phyloP scores from a whole-genome alignment of 1,140 invertebrate genomes.

The Euwallacea similis region DNA sequence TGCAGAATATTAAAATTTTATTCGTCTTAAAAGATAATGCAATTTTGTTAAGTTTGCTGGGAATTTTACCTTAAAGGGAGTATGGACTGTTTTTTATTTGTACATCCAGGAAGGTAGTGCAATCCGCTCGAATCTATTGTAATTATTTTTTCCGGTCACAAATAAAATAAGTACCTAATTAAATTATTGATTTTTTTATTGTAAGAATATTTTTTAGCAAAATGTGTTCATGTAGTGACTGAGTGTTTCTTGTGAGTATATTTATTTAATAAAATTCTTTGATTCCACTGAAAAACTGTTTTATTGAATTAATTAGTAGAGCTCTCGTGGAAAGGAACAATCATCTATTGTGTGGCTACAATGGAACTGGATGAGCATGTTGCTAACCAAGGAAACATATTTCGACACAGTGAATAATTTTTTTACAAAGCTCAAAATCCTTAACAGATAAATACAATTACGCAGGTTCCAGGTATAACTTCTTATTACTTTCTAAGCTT shows the following conservation, averaged over 20 bases:
- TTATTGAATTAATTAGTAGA: not conserved
- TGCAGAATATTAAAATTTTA: too few relatives aligned
- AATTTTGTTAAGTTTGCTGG: constrained; percentile 14
- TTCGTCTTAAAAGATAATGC: not conserved
- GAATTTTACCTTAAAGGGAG: not conserved
- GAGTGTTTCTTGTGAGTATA: constrained; percentile 17
- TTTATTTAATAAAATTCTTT: constrained; percentile 30
- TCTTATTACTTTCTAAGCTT: constrained; percentile 34
- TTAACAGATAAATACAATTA: too few relatives aligned
- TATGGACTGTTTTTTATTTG: not conserved
- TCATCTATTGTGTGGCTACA: too few relatives aligned
- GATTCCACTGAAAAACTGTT: not conserved
- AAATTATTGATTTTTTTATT: constrained; percentile 3
- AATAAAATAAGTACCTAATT: too few relatives aligned
- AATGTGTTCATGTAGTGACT: constrained; percentile 29
- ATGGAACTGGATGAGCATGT: too few relatives aligned
- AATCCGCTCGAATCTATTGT: constrained; percentile 20
- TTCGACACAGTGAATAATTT: too few relatives aligned
- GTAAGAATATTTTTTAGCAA: constrained; percentile 15
- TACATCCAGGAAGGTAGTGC: constrained; percentile 15
- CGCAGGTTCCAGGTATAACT: too few relatives aligned
- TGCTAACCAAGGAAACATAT: too few relatives aligned
- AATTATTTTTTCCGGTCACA: not conserved
- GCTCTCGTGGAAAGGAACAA: too few relatives aligned
- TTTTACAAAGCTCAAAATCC: too few relatives aligned